A percentile compares a stretch with the other conserved stretches of the same genome.
phyloP scores from a whole-genome alignment of 1,140 invertebrate genomes.

The Drosophila pandora region DNA sequence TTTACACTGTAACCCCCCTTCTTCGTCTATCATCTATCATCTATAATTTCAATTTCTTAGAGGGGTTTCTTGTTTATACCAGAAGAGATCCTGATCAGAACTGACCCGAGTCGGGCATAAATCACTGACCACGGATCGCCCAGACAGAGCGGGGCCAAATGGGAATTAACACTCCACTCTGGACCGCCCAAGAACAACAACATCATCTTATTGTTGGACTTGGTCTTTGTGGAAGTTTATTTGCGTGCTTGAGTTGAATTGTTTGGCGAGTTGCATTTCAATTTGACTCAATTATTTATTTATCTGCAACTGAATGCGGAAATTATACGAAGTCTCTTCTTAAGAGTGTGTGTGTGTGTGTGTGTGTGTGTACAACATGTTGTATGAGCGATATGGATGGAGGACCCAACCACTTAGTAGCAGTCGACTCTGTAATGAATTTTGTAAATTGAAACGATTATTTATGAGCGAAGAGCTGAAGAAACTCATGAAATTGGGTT shows the following conservation, averaged over 20 bases:
- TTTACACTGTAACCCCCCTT: background rate
- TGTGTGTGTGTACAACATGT: conserved; percentile 46
- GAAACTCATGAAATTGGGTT: conserved; percentile 72
- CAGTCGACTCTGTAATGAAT: conserved; percentile 38
- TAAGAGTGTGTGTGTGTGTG: conserved; percentile 3
- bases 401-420: conserved; percentile 47
- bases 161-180: background rate
- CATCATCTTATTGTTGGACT: conserved; percentile 31
- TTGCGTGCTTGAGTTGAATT: conserved; percentile 72
- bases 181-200: conserved; percentile 38
- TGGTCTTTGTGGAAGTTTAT: conserved; percentile 61
- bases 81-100: conserved; percentile 21
- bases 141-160: conserved; percentile 45
- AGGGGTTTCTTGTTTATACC: conserved; percentile 27
- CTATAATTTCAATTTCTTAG: conserved; percentile 23
- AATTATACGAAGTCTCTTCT: conserved; percentile 65
- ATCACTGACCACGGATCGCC: conserved; percentile 65
- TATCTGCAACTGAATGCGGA: conserved; percentile 80
- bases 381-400: conserved; percentile 62
- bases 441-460: conserved; percentile 78
- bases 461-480: conserved; percentile 52
- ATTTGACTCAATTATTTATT: conserved; percentile 82
- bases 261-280: conserved; percentile 81
- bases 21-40: background rate
- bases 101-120: conserved; percentile 54